phyloP scores from a whole-genome alignment of 2,888 invertebrate genomes.

The Heliconius aoede region DNA sequence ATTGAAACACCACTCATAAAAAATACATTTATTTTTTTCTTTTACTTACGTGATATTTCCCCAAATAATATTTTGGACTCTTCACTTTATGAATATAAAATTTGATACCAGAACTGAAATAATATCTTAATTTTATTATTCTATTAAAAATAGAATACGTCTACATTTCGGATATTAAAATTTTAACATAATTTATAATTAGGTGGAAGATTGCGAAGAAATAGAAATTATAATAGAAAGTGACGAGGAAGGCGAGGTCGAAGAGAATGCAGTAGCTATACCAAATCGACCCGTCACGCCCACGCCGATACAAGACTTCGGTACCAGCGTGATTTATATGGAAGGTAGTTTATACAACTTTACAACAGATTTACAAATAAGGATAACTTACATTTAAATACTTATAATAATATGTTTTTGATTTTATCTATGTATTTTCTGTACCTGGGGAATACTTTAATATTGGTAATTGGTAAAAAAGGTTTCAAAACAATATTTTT shows the following conservation, averaged over 20 bases:
- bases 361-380: not conserved
- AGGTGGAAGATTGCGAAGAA: constrained; percentile 81
- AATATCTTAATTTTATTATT: too few relatives aligned
- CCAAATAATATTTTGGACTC: too few relatives aligned
- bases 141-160: not conserved
- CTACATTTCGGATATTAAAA: not conserved
- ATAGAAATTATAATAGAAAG: constrained; percentile 74
- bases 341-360: constrained; percentile 62
- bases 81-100: not conserved
- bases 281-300: constrained; percentile 70
- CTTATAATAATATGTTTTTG: too few relatives aligned
- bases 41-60: too few relatives aligned
- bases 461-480: too few relatives aligned
- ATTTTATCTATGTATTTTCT: too few relatives aligned
- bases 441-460: too few relatives aligned
- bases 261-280: constrained; percentile 55
- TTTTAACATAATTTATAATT: not conserved
- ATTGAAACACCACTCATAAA: too few relatives aligned
- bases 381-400: not conserved
- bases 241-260: constrained; percentile 60
- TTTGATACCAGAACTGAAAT: not conserved
- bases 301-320: constrained; percentile 76
- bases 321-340: constrained; percentile 69
- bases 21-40: too few relatives aligned
- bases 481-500: too few relatives aligned